Evolutionary conservation across 2,113 vertebrate genomes (phyloP).

Genomic region (Amazona guildingii): DNA sequence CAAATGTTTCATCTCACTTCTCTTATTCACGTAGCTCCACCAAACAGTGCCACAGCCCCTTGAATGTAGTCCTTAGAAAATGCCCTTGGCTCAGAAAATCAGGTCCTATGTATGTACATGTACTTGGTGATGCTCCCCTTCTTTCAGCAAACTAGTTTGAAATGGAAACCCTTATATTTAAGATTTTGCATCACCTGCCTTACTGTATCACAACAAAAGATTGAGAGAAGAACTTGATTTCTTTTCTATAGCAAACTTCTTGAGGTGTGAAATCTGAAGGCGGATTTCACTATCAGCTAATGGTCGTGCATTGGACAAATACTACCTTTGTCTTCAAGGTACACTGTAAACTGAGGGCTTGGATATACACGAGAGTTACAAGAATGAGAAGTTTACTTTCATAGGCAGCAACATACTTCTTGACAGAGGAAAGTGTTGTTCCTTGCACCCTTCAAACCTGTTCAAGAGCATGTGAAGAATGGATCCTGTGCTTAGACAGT

Average conservation of each 20-base stretch:
- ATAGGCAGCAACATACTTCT: neutral
- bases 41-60: neutral
- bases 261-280: neutral
- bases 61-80: neutral
- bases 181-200: neutral
- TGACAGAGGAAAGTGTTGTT: neutral
- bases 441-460: neutral
- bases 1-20: neutral
- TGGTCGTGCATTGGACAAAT: neutral
- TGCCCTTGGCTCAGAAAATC: neutral
- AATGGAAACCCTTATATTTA: neutral
- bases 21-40: neutral
- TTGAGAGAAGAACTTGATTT: neutral
- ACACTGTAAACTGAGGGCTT: neutral
- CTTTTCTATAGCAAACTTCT: neutral
- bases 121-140: neutral
- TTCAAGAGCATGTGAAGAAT: neutral
- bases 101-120: neutral
- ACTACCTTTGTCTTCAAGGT: neutral
- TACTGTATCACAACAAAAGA: neutral
- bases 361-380: neutral
- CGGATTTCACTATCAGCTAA: neutral
- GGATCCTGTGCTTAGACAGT: neutral
- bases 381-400: neutral
- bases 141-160: neutral